Base-by-base conservation (phyloP, 1,140 invertebrate species). In the Drosophila lini region DNA sequence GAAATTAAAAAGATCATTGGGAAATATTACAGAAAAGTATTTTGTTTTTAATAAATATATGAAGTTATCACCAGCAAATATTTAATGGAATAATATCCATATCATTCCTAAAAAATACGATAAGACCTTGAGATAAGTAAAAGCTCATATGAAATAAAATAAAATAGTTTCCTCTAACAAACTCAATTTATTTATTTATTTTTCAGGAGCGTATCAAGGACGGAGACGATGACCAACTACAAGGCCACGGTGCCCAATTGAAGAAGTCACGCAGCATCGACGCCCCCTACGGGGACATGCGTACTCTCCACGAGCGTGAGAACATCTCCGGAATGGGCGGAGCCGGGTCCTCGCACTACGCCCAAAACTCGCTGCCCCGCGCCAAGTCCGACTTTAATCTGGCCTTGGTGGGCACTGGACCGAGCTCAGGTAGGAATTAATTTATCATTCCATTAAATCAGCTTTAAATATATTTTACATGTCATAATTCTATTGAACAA, bases 301-400 rank as follows among this genome's bases (percentile, higher is more conserved):
- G 96, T 48, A 95, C 95, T 15, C 94, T 96, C 45, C 64, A 93
- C 93, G 42, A 94, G 93, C 28, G 94, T 93, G 84, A 91, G 53
- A 83, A 63, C 15, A 56, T 80, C 15, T 57, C 52, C 53, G 67
- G 52, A 40, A 42, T 58, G 41, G 74, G 56, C 1, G 53, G 47
- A 9, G 32, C 45, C 5, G 81, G 64, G 19, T 63, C 78, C 4
- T 42, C 81, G 10, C 25, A 93, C 93, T 63, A 94, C 93, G 74
- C 94, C 90, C 85, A 92, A 58, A 88, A 88, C 41, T 92, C 94
- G 7, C 83, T 97, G 45, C 96, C 96, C 13, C 94, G 97, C 70
- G 97, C 97, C 67, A 96, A 97, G 93, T 97, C 97, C 15, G 97
- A 98, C 88, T 96, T 96, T 79, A 97, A 97, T 93, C 92, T 98